Percentiles rank a stretch among this genome's conserved stretches.
These are phyloP conservation scores for Cariama cristata DNA, from an alignment of 2,113 vertebrate genomes.

Conservation along the genomic window DNA sequence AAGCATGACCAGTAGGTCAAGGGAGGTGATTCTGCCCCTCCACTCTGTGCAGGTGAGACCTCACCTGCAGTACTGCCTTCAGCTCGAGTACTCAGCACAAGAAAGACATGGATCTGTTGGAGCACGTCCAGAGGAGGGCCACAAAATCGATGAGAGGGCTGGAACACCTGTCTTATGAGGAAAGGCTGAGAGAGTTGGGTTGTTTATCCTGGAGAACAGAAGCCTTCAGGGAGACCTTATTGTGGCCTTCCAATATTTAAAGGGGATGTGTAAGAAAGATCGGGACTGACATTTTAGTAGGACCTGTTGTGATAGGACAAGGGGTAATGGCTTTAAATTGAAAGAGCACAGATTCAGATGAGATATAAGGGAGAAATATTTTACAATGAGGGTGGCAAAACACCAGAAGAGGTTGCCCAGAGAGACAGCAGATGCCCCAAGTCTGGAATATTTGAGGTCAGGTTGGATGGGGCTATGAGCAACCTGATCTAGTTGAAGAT, in stretches of 20 bases:
- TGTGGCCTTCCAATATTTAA: not conserved
- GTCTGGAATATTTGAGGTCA: not conserved
- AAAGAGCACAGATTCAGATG: not conserved
- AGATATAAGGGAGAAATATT: not conserved
- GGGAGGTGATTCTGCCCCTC: not conserved
- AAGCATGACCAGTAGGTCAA: rapidly evolving
- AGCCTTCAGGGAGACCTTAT: not conserved
- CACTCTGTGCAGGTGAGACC: not conserved
- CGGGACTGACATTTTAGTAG: not conserved
- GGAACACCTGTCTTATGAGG: not conserved
- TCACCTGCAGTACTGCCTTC: not conserved
- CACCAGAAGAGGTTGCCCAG: not conserved
- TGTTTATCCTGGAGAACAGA: not conserved
- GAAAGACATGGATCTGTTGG: not conserved
- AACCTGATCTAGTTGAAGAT: not conserved
- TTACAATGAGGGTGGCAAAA: not conserved
- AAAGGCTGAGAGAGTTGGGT: not conserved
- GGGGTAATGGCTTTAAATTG: not conserved
- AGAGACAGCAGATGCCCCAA: too few species aligned
- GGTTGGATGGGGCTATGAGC: not conserved
- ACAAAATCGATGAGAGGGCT: not conserved
- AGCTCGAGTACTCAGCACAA: not conserved
- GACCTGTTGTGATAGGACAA: not conserved
- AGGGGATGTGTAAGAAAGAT: not conserved
- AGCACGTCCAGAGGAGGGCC: not conserved